These are phyloP conservation scores for Solea solea DNA, from an alignment of 2,113 vertebrate genomes.

Conservation along the genomic window DNA sequence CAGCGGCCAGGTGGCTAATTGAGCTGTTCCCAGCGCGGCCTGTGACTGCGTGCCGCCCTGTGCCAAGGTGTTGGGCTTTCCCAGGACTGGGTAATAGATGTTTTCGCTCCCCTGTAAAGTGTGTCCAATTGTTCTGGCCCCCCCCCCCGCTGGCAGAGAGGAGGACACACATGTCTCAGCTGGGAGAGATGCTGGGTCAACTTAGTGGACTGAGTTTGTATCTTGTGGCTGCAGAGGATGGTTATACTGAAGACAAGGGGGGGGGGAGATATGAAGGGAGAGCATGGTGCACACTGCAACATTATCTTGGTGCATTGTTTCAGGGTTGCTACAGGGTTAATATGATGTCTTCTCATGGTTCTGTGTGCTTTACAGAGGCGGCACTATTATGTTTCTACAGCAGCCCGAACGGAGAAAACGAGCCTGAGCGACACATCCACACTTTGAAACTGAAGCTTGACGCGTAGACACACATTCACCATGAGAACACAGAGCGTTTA, in stretches of 20 bases:
- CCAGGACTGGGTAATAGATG: slow-evolving; percentile 66
- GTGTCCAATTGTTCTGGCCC: slow-evolving; percentile 63
- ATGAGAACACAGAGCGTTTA: too few species aligned
- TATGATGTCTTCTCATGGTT: neutral
- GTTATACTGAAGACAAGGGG: neutral
- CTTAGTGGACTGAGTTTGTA: slow-evolving; percentile 5
- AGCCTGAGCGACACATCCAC: too few species aligned
- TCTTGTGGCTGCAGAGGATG: neutral
- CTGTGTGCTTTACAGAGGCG: too few species aligned
- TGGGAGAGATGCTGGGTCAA: slow-evolving; percentile 35
- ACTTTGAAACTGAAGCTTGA: too few species aligned
- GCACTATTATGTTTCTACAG: too few species aligned
- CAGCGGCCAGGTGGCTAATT: slow-evolving; percentile 71
- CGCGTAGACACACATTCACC: too few species aligned
- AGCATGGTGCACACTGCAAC: neutral
- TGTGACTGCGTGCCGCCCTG: slow-evolving; percentile 65
- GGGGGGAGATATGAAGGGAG: neutral
- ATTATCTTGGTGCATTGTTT: neutral
- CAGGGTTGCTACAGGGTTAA: neutral
- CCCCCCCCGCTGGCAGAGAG: slow-evolving; percentile 34
- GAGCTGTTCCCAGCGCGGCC: slow-evolving; percentile 69
- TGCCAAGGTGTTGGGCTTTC: slow-evolving; percentile 74
- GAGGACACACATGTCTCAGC: slow-evolving; percentile 24
- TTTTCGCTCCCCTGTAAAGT: slow-evolving; percentile 51
- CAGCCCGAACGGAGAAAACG: too few species aligned